Percentiles rank a stretch among this genome's conserved stretches.
phyloP scores from a whole-genome alignment of 2,113 vertebrate genomes.

The Pollachius pollachius region DNA sequence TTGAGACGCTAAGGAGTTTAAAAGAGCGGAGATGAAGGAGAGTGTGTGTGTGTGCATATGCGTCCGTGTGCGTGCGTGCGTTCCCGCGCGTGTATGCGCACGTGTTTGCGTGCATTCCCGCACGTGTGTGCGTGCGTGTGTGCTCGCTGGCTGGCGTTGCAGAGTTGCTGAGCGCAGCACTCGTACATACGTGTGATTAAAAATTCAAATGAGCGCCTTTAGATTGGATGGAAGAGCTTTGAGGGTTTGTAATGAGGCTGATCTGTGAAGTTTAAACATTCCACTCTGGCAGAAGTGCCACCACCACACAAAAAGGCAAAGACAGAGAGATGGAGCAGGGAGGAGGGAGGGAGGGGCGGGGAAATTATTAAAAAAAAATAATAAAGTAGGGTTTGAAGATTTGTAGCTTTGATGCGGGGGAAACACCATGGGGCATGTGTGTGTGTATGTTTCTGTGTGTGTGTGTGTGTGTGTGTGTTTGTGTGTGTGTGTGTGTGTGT shows the following conservation, averaged over 20 bases:
- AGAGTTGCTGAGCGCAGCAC: constrained; percentile 80
- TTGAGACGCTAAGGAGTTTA: constrained; percentile 71
- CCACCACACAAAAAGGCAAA: constrained; percentile 15
- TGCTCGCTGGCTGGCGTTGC: constrained; percentile 9
- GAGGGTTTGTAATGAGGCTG: constrained; percentile 90
- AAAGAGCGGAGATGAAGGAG: constrained; percentile 61
- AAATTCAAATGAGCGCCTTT: constrained; percentile 94
- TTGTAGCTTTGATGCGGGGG: constrained; percentile 85
- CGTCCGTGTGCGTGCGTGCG: not conserved
- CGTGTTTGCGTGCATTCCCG: constrained; percentile 33
- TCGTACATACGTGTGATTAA: constrained; percentile 87
- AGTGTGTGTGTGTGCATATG: constrained; percentile 35
- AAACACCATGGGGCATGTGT: constrained; percentile 83
- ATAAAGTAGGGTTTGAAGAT: constrained; percentile 46
- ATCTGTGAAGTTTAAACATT: constrained; percentile 83
- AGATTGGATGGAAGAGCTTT: constrained; percentile 88
- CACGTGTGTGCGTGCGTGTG: constrained; percentile 31
- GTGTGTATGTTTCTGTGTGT: constrained; percentile 21
- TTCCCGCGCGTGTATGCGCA: not conserved
- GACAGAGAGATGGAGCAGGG: constrained; percentile 42
- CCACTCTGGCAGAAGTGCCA: constrained; percentile 65
- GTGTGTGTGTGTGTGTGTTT: too few relatives aligned
- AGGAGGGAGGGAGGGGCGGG: constrained; percentile 14
- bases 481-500: too few relatives aligned
- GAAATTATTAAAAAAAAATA: constrained; percentile 30